phyloP scores from a whole-genome alignment of 2,113 vertebrate genomes.

The Cyanoderma ruficeps region DNA sequence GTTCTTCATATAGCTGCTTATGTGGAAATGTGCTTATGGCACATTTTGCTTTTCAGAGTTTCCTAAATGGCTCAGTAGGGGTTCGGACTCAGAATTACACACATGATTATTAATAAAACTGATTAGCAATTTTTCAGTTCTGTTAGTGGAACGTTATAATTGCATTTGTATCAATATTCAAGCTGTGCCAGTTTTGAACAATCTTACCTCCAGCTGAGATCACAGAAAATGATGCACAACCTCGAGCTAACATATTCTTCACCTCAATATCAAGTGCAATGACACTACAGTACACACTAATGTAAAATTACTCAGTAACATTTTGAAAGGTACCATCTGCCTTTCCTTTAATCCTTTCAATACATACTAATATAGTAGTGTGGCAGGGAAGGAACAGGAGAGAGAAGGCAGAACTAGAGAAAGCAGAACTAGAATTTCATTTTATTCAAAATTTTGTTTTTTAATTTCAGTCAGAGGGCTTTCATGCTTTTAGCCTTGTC shows the following conservation, averaged over 20 bases:
- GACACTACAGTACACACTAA: background rate
- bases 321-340: constrained; percentile 4
- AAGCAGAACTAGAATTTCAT: background rate
- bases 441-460: background rate
- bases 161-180: constrained; percentile 66
- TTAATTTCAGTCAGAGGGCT: background rate
- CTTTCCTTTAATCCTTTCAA: background rate
- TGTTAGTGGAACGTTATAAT: constrained; percentile 11
- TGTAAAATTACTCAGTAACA: background rate
- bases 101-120: constrained; percentile 53
- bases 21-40: background rate
- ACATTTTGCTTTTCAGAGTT: constrained; percentile 17
- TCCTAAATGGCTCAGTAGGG: constrained; percentile 35
- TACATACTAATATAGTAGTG: background rate
- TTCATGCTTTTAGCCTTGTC: background rate
- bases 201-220: constrained; percentile 45
- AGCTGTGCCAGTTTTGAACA: constrained; percentile 49
- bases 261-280: constrained; percentile 13
- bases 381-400: background rate
- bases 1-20: background rate
- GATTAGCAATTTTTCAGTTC: constrained; percentile 40
- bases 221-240: constrained; percentile 46
- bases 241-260: constrained; percentile 13
- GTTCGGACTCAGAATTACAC: background rate
- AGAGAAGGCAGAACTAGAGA: background rate